Base-by-base conservation (phyloP, 2,113 vertebrate genomes). In the Trogon surrucura region DNA sequence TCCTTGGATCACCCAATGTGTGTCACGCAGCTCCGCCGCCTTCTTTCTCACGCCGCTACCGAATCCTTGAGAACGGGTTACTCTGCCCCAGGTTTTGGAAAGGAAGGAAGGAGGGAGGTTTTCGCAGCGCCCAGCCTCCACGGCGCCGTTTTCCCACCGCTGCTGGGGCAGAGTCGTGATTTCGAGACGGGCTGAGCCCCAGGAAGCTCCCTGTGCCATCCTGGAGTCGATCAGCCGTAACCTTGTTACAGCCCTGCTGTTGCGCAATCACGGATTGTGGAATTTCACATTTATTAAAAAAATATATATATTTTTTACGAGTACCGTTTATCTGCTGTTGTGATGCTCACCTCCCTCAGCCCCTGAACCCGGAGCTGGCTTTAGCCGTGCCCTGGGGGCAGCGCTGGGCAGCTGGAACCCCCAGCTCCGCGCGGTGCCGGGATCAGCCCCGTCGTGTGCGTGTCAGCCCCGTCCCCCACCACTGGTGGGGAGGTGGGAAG, bases 161-260 rank as follows among this genome's bases (percentile, higher is more conserved):
- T 7, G 17, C 62, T 58, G 0, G 3, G 57, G 58, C 64, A 45
- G 36, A 60, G 51, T 5, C 4, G 0, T 1, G 18, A 14, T 50
- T 48, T 70, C 15, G 1, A 53, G 73, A 5, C 1, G 12, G n/a
- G 69, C 61, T 75, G 50, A 45, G 41, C 36, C 32, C 2, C n/a
- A 45, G 64, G 32, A 5, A 41, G 21, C 36, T 71, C 57, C 58
- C 20, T 4, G 74, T 1, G 5, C 70, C 27, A 34, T 41, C 8
- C 64, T n/a, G 74, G 62, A 36, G 47, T 5, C 50, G 62, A 9
- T 2, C 23, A 58, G 57, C 4, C 3, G 9, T n/a, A 5, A 30
- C 73, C 26, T 27, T 9, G 4, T 57, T n/a, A 34, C 16, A 29
- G 27, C 47, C 22, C 54, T 30, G 77, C 82, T 86, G 41, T 62